These are phyloP conservation scores for Entomobrya multifasciata DNA, from an alignment of 2,888 invertebrate genomes.

Conservation along the genomic window DNA sequence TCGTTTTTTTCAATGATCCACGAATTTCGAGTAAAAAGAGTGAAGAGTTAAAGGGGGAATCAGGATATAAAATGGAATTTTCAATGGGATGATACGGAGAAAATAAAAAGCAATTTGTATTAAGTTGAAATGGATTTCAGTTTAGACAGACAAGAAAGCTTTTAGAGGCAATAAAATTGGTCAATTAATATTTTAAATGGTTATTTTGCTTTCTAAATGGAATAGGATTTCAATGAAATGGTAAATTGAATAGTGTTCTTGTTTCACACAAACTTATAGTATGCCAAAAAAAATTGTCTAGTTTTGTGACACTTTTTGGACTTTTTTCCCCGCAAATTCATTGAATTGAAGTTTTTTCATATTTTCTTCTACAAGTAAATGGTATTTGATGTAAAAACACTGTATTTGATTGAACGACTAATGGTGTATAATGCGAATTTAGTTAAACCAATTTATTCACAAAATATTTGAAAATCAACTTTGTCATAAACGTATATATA, in stretches of 20 bases:
- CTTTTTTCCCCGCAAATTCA: background rate
- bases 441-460: too few species aligned
- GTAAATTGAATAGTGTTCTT: too few species aligned
- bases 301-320: background rate
- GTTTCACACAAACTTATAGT: too few species aligned
- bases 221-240: background rate
- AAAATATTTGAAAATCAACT: too few species aligned
- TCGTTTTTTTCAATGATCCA: background rate
- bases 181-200: slow-evolving; percentile 30
- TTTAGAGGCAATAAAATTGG: slow-evolving; percentile 14
- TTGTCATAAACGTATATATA: too few species aligned
- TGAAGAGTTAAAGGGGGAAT: background rate
- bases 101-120: slow-evolving; percentile 35
- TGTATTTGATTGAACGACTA: too few species aligned
- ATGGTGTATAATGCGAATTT: too few species aligned
- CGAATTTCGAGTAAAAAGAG: background rate
- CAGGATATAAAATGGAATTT: slow-evolving; percentile 26
- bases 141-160: background rate
- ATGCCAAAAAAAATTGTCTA: too few species aligned
- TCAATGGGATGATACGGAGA: background rate
- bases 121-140: background rate
- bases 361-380: too few species aligned
- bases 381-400: too few species aligned
- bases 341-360: slow-evolving; percentile 7
- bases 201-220: background rate